Conservation (phyloP, 1,140 invertebrate species). For the Subanguina moxae region DNA sequence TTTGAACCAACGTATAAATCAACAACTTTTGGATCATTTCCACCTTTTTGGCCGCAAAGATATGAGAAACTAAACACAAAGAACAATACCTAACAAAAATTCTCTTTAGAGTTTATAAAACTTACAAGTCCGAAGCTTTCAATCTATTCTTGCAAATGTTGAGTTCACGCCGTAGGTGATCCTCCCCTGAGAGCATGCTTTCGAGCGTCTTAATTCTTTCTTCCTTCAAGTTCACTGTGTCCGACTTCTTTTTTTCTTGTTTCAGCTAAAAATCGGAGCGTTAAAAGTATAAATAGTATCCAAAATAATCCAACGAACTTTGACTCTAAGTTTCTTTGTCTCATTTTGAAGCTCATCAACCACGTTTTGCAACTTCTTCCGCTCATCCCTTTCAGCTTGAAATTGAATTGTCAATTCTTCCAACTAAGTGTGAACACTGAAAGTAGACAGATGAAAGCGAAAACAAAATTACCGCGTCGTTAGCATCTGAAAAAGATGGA, state of each 20-base stretch:
- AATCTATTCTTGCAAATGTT: conserved; percentile 10
- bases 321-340: not conserved
- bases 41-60: not conserved
- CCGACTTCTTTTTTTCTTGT: conserved; percentile 9
- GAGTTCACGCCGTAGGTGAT: not conserved
- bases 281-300: not conserved
- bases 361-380: not conserved
- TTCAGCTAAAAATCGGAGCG: conserved; percentile 14
- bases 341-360: not conserved
- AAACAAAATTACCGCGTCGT: too few relatives aligned
- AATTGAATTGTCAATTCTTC: conserved; percentile 5
- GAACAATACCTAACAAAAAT: not conserved
- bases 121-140: conserved; percentile 21
- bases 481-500: not conserved
- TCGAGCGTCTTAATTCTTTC: conserved; percentile 16
- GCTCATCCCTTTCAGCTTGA: not conserved
- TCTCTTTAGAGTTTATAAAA: conserved; percentile 7
- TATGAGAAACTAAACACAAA: conserved; percentile 13
- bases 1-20: conserved; percentile 12
- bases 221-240: conserved; percentile 4
- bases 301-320: not conserved
- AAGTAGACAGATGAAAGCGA: too few relatives aligned
- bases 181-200: conserved; percentile 10
- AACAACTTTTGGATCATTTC: conserved; percentile 7
- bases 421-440: not conserved